Evolutionary conservation across 2,797 vertebrate species (phyloP).

Genomic region (Uromys caudimaculatus): DNA sequence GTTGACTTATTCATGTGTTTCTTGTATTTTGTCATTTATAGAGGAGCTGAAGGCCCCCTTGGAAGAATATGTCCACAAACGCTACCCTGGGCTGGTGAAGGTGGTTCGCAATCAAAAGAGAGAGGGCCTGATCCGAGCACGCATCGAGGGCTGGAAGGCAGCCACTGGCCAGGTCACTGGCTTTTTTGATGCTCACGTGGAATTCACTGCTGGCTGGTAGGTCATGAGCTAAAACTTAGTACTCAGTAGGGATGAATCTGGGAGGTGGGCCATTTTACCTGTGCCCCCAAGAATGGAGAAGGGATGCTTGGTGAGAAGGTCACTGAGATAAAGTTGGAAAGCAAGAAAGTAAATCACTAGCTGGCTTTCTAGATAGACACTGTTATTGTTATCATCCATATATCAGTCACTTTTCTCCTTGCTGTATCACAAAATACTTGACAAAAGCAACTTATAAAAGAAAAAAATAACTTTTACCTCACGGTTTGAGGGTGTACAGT

Average conservation of each 20-base stretch:
- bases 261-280: background rate
- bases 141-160: constrained; percentile 97
- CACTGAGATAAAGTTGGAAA: background rate
- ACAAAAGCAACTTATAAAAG: background rate
- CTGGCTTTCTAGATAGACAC: background rate
- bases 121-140: constrained; percentile 96
- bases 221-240: constrained; percentile 62
- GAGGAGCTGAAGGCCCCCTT: constrained; percentile 96
- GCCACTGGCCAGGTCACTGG: constrained; percentile 95
- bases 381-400: rapidly evolving
- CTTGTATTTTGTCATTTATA: constrained; percentile 75
- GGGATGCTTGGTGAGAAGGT: background rate
- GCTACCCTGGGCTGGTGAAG: constrained; percentile 96
- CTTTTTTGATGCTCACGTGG: constrained; percentile 98
- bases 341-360: background rate
- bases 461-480: background rate
- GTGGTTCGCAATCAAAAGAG: constrained; percentile 97
- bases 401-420: background rate
- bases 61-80: constrained; percentile 97
- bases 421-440: background rate
- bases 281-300: background rate
- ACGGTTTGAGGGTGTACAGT: background rate
- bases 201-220: constrained; percentile 97
- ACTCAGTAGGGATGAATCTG: background rate
- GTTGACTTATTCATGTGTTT: background rate